Evolutionary conservation across 2,113 vertebrate species (phyloP).

Genomic region (Brachyhypopomus gauderio): DNA sequence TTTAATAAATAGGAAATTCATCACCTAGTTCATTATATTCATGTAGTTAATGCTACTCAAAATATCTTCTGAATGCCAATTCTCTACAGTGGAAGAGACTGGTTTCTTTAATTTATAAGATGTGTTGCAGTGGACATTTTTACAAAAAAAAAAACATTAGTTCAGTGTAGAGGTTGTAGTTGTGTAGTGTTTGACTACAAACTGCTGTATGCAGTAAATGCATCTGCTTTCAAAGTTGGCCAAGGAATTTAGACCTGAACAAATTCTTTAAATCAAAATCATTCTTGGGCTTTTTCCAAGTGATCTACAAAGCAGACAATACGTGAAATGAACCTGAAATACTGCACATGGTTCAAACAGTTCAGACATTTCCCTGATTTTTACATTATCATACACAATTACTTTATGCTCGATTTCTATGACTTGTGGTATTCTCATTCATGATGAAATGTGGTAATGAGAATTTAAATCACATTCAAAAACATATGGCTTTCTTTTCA

Average conservation of each 20-base stretch:
- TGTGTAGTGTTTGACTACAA: not conserved
- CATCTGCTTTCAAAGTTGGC: not conserved
- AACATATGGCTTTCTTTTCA: too few species aligned
- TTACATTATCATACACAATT: too few species aligned
- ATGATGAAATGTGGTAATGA: too few species aligned
- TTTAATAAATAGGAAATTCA: too few species aligned
- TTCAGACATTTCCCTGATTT: not conserved
- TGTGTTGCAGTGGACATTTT: not conserved
- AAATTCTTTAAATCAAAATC: not conserved
- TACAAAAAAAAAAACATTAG: not conserved
- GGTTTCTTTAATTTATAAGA: not conserved
- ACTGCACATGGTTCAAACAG: not conserved
- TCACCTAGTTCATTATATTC: too few species aligned
- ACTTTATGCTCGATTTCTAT: too few species aligned
- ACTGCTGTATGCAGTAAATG: not conserved
- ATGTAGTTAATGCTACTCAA: too few species aligned
- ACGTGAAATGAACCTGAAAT: not conserved
- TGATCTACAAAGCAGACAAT: slow-evolving; percentile 7
- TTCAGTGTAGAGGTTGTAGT: not conserved
- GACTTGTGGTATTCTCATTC: too few species aligned
- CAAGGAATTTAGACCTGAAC: not conserved
- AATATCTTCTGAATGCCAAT: too few species aligned
- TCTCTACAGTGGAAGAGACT: not conserved
- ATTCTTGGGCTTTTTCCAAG: not conserved
- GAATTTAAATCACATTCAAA: too few species aligned